Evolutionary conservation across 1,140 invertebrate genomes (phyloP).

Genomic region (Drosophila tani): DNA sequence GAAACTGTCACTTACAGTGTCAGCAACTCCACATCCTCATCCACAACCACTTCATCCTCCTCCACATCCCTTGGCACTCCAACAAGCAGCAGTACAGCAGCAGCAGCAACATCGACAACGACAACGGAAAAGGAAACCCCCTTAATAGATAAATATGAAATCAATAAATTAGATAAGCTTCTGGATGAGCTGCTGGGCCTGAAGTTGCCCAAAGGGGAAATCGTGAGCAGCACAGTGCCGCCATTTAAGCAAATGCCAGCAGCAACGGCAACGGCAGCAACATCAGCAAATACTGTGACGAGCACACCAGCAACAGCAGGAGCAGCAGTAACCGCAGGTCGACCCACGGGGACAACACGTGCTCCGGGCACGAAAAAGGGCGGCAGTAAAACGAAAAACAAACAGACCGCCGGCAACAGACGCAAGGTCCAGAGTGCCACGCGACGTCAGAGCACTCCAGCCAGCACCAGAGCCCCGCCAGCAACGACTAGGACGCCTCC

Average conservation of each 20-base stretch:
- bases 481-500: too few relatives aligned
- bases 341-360: constrained; percentile 50
- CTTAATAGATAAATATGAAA: constrained; percentile 70
- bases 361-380: constrained; percentile 56
- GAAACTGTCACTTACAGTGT: constrained; percentile 53
- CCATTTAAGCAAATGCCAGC: constrained; percentile 66
- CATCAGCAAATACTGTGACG: constrained; percentile 25
- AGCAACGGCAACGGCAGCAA: constrained; percentile 20
- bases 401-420: constrained; percentile 50
- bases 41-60: constrained; percentile 9
- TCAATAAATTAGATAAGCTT: constrained; percentile 73
- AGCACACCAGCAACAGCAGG: constrained; percentile 15
- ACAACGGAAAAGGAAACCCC: constrained; percentile 45
- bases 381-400: constrained; percentile 66
- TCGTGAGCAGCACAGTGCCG: constrained; percentile 62
- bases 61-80: constrained; percentile 1
- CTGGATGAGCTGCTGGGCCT: constrained; percentile 69
- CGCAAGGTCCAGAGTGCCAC: constrained; percentile 69
- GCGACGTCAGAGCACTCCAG: too few relatives aligned
- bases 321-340: constrained; percentile 33
- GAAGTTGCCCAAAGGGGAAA: constrained; percentile 37
- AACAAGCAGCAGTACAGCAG: constrained; percentile 15
- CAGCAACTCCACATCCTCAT: constrained; percentile 34
- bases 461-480: too few relatives aligned
- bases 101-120: constrained; percentile 10